Conservation (phyloP, 2,113 vertebrate species). For the Melanerpes aurifrons region DNA sequence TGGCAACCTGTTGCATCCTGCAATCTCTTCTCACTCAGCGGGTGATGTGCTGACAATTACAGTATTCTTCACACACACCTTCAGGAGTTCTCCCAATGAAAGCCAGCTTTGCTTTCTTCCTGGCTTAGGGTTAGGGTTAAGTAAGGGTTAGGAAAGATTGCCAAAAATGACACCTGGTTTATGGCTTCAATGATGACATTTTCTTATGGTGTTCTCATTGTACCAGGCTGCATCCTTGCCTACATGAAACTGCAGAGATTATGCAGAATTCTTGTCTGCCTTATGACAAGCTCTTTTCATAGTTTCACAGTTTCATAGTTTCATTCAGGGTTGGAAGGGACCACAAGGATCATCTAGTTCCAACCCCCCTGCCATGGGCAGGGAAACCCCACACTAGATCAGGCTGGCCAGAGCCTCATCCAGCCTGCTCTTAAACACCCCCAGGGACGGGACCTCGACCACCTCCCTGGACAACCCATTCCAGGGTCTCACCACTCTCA, state of each 20-base stretch:
- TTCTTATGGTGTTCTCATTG: not conserved
- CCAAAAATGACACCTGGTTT: constrained; percentile 22
- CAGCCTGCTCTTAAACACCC: no score
- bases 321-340: no score
- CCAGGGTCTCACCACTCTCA: no score
- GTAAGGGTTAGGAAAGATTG: not conserved
- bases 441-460: no score
- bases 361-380: no score
- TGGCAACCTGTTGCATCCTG: not conserved
- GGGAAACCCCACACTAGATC: no score
- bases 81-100: not conserved
- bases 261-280: constrained; percentile 17
- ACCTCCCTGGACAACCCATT: no score
- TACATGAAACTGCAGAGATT: constrained; percentile 14
- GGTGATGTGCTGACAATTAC: not conserved
- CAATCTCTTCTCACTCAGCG: not conserved
- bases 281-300: constrained; percentile 34
- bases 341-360: no score
- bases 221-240: not conserved
- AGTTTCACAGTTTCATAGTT: no score
- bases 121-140: no score
- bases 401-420: no score
- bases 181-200: not conserved
- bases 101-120: not conserved
- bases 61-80: not conserved